Conservation (phyloP, 2,797 vertebrate genomes). For the Linurgus olivaceus region DNA sequence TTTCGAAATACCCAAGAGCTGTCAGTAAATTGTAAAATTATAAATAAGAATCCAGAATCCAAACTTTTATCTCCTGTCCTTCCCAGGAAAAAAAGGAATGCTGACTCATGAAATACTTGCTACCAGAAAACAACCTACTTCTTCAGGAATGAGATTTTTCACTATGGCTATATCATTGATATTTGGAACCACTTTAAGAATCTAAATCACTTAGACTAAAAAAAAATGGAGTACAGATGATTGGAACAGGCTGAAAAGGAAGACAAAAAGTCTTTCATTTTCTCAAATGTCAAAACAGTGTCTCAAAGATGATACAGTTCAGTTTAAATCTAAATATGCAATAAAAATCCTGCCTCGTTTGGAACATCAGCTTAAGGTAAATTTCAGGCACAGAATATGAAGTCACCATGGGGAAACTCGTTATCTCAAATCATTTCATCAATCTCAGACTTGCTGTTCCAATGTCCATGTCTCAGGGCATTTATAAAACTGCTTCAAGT, state of each 20-base stretch:
- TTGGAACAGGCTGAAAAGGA: not conserved
- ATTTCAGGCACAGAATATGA: not conserved
- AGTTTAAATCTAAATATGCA: not conserved
- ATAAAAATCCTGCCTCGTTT: not conserved
- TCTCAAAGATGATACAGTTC: not conserved
- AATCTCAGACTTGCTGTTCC: not conserved
- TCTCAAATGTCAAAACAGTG: not conserved
- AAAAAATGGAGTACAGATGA: not conserved
- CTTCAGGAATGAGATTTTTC: not conserved
- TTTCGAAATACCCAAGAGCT: not conserved
- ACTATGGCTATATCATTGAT: not conserved
- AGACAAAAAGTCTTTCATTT: not conserved
- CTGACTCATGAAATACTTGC: not conserved
- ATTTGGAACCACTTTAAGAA: not conserved
- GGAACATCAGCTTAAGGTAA: not conserved
- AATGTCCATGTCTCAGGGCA: not conserved
- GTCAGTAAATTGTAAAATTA: not conserved
- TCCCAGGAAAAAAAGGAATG: not conserved
- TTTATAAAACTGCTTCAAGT: not conserved
- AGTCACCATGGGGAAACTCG: not conserved
- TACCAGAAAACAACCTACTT: not conserved
- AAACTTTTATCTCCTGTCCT: not conserved
- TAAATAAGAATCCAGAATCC: not conserved
- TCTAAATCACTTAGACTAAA: not conserved
- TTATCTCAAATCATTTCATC: not conserved